These are phyloP conservation scores for Xiphophorus couchianus DNA, from an alignment of 2,113 vertebrate genomes.

Conservation along the genomic window DNA sequence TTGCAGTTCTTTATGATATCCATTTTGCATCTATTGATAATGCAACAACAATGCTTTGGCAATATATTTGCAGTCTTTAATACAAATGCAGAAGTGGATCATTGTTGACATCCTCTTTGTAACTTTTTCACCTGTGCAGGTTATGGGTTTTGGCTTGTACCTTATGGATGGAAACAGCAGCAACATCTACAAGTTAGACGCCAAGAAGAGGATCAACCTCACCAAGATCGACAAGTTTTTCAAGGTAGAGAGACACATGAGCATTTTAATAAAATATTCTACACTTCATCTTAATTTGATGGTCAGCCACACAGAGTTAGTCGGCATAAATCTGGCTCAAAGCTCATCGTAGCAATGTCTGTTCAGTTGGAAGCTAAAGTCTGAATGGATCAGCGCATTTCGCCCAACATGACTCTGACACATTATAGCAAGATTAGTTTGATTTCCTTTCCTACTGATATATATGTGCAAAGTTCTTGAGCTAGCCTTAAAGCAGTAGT, in stretches of 20 bases:
- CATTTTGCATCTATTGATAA: neutral
- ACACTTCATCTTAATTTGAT: neutral
- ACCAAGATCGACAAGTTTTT: conserved; percentile 98
- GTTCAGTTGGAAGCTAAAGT: neutral
- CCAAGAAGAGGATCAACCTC: conserved; percentile 98
- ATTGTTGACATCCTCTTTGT: neutral
- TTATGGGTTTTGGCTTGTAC: conserved; percentile 98
- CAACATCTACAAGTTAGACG: conserved; percentile 97
- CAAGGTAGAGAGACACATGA: conserved; percentile 82
- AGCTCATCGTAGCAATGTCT: too few species aligned
- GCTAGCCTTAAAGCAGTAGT: too few species aligned
- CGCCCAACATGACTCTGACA: neutral
- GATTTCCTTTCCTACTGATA: too few species aligned
- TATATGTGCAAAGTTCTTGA: too few species aligned
- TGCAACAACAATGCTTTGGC: too few species aligned
- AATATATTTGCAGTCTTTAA: neutral
- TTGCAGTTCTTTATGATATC: neutral
- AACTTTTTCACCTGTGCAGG: conserved; percentile 73
- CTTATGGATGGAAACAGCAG: conserved; percentile 96
- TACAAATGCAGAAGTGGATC: neutral
- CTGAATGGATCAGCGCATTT: neutral
- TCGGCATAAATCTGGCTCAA: too few species aligned
- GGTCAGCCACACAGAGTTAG: too few species aligned
- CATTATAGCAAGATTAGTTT: too few species aligned
- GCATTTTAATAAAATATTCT: neutral